Evolutionary conservation across 2,797 vertebrate species (phyloP).

Genomic region (Cyprinella venusta): DNA sequence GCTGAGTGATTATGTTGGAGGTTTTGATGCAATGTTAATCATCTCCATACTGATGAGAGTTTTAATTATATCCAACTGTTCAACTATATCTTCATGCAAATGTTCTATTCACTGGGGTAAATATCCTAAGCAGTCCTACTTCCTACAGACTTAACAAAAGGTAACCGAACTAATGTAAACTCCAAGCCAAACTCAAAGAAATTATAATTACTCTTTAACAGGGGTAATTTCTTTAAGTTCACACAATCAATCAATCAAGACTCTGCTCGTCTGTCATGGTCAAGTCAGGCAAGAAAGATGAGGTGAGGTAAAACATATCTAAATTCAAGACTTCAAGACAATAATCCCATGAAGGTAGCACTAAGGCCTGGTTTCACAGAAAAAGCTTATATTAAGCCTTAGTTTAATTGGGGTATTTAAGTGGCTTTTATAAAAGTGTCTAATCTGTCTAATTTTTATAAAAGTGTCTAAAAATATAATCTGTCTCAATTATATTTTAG

Average conservation of each 20-base stretch:
- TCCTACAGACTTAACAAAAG: slow-evolving; percentile 4
- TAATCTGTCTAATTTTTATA: too few species aligned
- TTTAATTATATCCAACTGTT: slow-evolving; percentile 25
- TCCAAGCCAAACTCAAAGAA: not conserved
- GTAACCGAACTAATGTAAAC: not conserved
- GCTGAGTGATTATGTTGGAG: not conserved
- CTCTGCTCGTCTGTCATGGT: not conserved
- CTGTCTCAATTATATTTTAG: too few species aligned
- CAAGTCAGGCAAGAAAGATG: not conserved
- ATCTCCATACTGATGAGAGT: slow-evolving; percentile 14
- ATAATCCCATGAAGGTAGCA: too few species aligned
- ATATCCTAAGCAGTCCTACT: not conserved
- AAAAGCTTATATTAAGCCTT: too few species aligned
- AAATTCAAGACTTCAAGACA: too few species aligned
- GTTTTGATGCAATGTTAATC: slow-evolving; percentile 11
- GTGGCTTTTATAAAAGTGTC: too few species aligned
- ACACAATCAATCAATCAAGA: too few species aligned
- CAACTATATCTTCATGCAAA: slow-evolving; percentile 13
- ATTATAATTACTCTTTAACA: not conserved
- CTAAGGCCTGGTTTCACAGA: too few species aligned
- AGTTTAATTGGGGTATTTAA: too few species aligned
- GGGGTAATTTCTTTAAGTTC: not conserved
- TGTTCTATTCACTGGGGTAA: not conserved
- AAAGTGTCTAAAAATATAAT: too few species aligned
- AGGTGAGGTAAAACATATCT: too few species aligned